Conservation (phyloP, 2,888 invertebrate genomes). For the Lysandra bellargus region DNA sequence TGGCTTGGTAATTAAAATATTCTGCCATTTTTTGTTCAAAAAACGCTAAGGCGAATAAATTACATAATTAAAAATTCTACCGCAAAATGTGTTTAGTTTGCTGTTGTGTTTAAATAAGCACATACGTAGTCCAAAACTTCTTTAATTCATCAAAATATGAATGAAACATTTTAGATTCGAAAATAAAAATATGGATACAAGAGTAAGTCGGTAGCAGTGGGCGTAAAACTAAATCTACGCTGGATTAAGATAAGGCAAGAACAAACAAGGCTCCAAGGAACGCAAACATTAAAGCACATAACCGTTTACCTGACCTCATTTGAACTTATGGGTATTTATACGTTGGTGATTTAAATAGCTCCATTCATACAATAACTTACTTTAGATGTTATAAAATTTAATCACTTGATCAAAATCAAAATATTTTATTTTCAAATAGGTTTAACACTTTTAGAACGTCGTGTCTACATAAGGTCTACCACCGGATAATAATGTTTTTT, state of each 20-base stretch:
- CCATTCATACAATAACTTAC: constrained; percentile 1
- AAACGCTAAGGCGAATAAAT: no score
- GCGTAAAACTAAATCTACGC: constrained; percentile 51
- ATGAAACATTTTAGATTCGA: not conserved
- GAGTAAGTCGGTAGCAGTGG: constrained; percentile 57
- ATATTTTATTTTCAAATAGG: no score
- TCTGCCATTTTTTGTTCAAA: no score
- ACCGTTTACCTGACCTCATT: constrained; percentile 33
- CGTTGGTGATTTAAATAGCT: constrained; percentile 12
- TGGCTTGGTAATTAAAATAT: not conserved
- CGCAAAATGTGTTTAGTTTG: no score
- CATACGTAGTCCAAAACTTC: no score
- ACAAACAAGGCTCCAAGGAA: constrained; percentile 43
- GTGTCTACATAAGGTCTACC: no score
- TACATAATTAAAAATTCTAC: no score
- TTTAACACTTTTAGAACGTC: no score
- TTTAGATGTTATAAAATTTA: not conserved
- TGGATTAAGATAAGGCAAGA: constrained; percentile 57
- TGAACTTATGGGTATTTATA: constrained; percentile 30
- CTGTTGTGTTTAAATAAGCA: no score
- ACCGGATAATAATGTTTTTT: no score
- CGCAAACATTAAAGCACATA: constrained; percentile 33
- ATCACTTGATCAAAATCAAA: no score
- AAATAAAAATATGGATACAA: constrained; percentile 37
- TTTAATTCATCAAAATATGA: not conserved